Base-by-base conservation (phyloP, 2,888 invertebrate genomes). In the Caenorhabditis parvicauda region DNA sequence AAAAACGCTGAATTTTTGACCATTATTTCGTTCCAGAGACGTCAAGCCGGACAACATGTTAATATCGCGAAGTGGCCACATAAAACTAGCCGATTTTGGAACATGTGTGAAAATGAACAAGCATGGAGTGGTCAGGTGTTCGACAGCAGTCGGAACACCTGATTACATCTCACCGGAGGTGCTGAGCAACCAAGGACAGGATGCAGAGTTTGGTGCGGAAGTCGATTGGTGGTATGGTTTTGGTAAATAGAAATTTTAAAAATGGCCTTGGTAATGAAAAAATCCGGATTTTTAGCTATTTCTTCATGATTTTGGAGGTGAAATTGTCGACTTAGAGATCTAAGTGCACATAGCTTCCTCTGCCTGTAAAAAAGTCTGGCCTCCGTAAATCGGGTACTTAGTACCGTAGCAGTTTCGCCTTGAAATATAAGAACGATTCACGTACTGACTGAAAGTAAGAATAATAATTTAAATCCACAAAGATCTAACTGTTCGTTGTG, bases 111-210 rank as follows among this genome's bases (percentile, higher is more conserved):
- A 93, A 80, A 95, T 98, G 95, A 93, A 94, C 73, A 42, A 45
- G 24, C 50, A 64, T 37, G 70, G 70, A 38, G 62, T 64, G 6
- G 72, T 72, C 6, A 37, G 54, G 27, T 69, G 64, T 24, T 64
- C 65, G 12, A 64, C 62, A 95, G 96, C 98, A 6, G 96, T 99
- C 9, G 98, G 98, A 32, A 99, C 98, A 5, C 98, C 98, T 7
- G 98, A 99, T 84, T 99, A 99, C 82, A 98, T 99, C 77, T 93
- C 93, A 52, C 96, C 98, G 0, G 98, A 99, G 85, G 96, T 98
- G 51, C 85, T 99, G 69, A 91, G 92, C 82, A 94, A 94, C 35
- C 95, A 95, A 69, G 93, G 93, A 68, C 90, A 90, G 37, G 91
- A 92, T 81, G 92, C 92, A 56, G 90, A 91, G 59, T 98, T 98